Base-by-base conservation (phyloP, 1,140 invertebrate species). In the Holcopasites calliopsidis region DNA sequence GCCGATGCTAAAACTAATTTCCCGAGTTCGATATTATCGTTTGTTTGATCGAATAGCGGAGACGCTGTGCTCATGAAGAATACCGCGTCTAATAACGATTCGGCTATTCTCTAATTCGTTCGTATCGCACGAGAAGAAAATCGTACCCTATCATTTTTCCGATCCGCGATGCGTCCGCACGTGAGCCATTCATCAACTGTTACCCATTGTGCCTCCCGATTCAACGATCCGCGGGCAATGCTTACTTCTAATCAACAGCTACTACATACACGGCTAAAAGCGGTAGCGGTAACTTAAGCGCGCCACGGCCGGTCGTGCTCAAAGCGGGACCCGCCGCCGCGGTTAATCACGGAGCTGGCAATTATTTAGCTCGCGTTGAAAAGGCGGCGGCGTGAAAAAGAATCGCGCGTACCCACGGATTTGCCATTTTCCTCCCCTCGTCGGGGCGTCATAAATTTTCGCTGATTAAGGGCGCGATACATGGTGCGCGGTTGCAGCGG, bases 401-500 rank as follows among this genome's bases (percentile, higher is more conserved):
- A 23, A 26, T 13, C 28, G 3, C 1, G 31, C n/a, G 33, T 40
- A 16, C 33, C 8, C 16, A n/a, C 21, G 5, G 49, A 64, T 73
- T 73, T 26, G 52, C 40, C 49, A 10, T 65, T 35, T 28, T 44
- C 62, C 38, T n/a, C n/a, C 60, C 31, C 71, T 18, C 38, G 18
- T 18, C 35, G 23, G n/a, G 8, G 26, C 5, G 38, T 55, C 58
- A 70, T 80, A 80, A 62, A 65, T 80, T 52, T 69, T 33, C 18
- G 28, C 38, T 74, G 49, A 69, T 72, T 62, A 80, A 31, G 71
- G 61, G 50, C 69, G 77, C 82, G 64, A 82, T 85, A 83, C 31
- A 72, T 70, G 44, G 35, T 26, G 28, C 42, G 47, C 71, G 40
- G 35, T 35, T 73, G 68, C 16, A 74, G 26, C 38, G 21, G 66